Conservation (phyloP, 2,888 invertebrate species). For the Aplocera efformata region DNA sequence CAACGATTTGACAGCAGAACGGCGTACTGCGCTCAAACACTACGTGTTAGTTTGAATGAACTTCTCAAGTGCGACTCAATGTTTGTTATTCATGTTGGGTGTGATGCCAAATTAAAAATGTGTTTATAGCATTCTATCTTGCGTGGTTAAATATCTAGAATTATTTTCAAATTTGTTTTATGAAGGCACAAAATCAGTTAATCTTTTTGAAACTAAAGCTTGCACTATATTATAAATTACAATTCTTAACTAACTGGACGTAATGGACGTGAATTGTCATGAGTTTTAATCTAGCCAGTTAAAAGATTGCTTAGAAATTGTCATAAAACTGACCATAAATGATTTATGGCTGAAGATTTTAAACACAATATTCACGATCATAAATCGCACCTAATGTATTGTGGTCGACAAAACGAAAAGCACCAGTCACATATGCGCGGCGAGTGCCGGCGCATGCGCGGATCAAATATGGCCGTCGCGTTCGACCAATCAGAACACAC, state of each 20-base stretch:
- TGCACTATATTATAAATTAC: too few relatives aligned
- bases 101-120: slow-evolving; percentile 21
- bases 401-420: slow-evolving; percentile 35
- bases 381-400: slow-evolving; percentile 25
- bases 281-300: neutral
- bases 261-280: too few relatives aligned
- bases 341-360: slow-evolving; percentile 3
- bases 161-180: too few relatives aligned
- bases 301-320: slow-evolving; percentile 2
- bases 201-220: too few relatives aligned
- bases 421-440: slow-evolving; percentile 57
- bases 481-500: slow-evolving; percentile 57
- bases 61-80: slow-evolving; percentile 36
- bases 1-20: slow-evolving; percentile 52
- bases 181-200: too few relatives aligned
- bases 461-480: slow-evolving; percentile 70
- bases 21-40: slow-evolving; percentile 42
- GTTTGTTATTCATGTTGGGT: slow-evolving; percentile 34
- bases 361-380: slow-evolving; percentile 10
- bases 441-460: slow-evolving; percentile 63
- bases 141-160: slow-evolving; percentile 17
- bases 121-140: slow-evolving; percentile 17
- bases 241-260: too few relatives aligned
- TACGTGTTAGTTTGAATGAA: slow-evolving; percentile 51
- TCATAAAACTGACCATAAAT: slow-evolving; percentile 2